Conservation (phyloP, 2,797 vertebrate species). For the Sebastes nivosus region DNA sequence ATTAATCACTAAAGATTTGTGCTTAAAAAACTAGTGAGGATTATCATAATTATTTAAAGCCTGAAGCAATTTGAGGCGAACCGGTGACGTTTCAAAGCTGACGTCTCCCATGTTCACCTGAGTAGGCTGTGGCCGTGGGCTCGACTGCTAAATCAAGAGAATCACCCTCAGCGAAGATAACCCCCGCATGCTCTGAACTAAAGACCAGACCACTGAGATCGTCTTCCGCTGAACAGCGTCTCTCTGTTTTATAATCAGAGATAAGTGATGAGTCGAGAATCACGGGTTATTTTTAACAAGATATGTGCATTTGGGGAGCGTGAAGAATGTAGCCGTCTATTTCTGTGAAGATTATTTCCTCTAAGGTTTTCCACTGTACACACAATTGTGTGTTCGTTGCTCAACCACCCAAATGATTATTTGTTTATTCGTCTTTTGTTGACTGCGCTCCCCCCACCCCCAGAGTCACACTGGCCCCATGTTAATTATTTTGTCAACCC, state of each 20-base stretch:
- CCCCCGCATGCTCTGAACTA: slow-evolving; percentile 13
- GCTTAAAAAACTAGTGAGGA: neutral
- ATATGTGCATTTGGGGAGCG: slow-evolving; percentile 15
- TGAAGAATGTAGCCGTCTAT: slow-evolving; percentile 8
- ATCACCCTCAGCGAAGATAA: slow-evolving; percentile 26
- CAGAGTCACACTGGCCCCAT: slow-evolving; percentile 64
- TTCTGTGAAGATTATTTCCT: slow-evolving; percentile 44
- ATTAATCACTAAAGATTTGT: slow-evolving; percentile 55
- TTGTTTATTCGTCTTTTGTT: slow-evolving; percentile 73
- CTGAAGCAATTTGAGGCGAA: slow-evolving; percentile 49
- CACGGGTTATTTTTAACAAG: slow-evolving; percentile 35
- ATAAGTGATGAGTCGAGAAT: slow-evolving; percentile 25
- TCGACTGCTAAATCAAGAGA: slow-evolving; percentile 38
- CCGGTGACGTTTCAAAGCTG: slow-evolving; percentile 47
- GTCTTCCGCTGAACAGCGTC: neutral
- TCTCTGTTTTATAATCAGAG: slow-evolving; percentile 38
- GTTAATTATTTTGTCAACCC: slow-evolving; percentile 81
- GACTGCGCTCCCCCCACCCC: slow-evolving; percentile 44
- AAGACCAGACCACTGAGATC: slow-evolving; percentile 38
- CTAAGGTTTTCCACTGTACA: slow-evolving; percentile 31
- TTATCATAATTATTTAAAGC: slow-evolving; percentile 57
- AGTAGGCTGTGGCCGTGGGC: slow-evolving; percentile 39
- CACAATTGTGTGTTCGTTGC: slow-evolving; percentile 65
- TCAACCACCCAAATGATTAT: slow-evolving; percentile 72
- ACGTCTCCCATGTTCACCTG: slow-evolving; percentile 40